phyloP scores from a whole-genome alignment of 2,113 vertebrate genomes.

The Megaptera novaeangliae region DNA sequence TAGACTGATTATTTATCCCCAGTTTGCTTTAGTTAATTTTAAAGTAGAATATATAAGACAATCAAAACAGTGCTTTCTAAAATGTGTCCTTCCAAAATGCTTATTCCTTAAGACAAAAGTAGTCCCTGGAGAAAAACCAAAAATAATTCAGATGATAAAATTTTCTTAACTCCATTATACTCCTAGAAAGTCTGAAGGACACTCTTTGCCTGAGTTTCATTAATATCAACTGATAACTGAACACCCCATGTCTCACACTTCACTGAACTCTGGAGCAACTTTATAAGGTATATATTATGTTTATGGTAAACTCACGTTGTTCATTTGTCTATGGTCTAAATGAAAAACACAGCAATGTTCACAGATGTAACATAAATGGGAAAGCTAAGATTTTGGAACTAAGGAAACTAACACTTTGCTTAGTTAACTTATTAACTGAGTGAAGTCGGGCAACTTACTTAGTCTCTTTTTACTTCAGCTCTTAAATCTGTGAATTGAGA shows the following conservation, averaged over 20 bases:
- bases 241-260: background rate
- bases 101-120: background rate
- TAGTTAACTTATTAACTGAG: background rate
- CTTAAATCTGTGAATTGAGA: background rate
- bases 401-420: background rate
- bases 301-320: background rate
- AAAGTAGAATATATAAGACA: constrained; percentile 27
- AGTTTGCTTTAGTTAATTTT: constrained; percentile 62
- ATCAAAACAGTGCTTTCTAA: background rate
- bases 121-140: background rate
- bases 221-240: background rate
- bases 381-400: background rate
- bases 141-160: background rate
- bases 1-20: constrained; percentile 51
- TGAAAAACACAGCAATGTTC: background rate
- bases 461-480: background rate
- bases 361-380: background rate
- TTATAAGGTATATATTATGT: background rate
- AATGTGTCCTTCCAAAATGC: background rate
- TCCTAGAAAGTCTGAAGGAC: background rate
- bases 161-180: background rate
- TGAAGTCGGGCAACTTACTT: background rate
- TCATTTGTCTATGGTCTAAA: background rate
- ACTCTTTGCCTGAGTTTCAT: background rate
- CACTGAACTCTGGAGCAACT: background rate